Evolutionary conservation across 2,888 invertebrate species (phyloP).

Genomic region (Barypeithes pellucidus): DNA sequence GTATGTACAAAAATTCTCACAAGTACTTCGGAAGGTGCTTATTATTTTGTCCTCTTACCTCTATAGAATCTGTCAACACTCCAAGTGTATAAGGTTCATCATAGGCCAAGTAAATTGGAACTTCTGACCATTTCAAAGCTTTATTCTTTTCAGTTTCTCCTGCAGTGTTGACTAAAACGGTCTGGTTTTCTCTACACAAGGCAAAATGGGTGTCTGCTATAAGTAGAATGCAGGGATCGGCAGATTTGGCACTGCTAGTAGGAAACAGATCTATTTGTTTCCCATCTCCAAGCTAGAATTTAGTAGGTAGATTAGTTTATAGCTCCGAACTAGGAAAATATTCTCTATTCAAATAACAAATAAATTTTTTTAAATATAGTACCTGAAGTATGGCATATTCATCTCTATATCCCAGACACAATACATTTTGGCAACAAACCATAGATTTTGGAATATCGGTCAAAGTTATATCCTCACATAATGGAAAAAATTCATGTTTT

Average conservation of each 20-base stretch:
- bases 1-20: neutral
- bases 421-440: slow-evolving; percentile 87
- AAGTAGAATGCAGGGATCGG: slow-evolving; percentile 88
- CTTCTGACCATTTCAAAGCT: slow-evolving; percentile 86
- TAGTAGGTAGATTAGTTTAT: neutral
- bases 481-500: slow-evolving; percentile 75
- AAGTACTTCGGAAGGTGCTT: no score
- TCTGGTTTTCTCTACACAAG: slow-evolving; percentile 89
- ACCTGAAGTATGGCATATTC: slow-evolving; percentile 68
- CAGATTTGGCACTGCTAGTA: slow-evolving; percentile 83
- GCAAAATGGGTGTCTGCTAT: slow-evolving; percentile 84
- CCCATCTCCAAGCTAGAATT: slow-evolving; percentile 67
- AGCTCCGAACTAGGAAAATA: neutral
- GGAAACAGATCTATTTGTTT: slow-evolving; percentile 89
- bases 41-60: slow-evolving; percentile 67
- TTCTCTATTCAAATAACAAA: neutral
- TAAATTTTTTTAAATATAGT: neutral
- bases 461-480: slow-evolving; percentile 82
- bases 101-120: slow-evolving; percentile 85
- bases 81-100: slow-evolving; percentile 95
- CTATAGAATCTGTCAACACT: slow-evolving; percentile 85
- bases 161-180: slow-evolving; percentile 87
- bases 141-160: slow-evolving; percentile 80
- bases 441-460: slow-evolving; percentile 87
- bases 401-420: slow-evolving; percentile 90